Conservation (phyloP, 2,888 invertebrate species). For the Lapara coniferarum region DNA sequence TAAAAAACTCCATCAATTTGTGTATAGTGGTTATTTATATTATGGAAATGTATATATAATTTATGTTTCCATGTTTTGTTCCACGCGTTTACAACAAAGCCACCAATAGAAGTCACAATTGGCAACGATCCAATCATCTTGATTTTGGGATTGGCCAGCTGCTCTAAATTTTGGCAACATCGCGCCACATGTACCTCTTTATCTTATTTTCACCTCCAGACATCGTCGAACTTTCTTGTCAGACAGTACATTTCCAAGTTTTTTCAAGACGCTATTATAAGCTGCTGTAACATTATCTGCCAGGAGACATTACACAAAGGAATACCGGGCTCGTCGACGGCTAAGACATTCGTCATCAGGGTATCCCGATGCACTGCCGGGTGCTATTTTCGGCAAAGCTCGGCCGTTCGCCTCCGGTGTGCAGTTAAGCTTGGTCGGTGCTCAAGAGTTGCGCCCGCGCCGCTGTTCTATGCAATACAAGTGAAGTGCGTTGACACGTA, state of each 20-base stretch:
- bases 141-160: conserved; percentile 59
- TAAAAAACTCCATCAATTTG: not conserved
- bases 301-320: conserved; percentile 60
- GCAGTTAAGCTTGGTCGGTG: conserved; percentile 71
- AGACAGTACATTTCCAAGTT: conserved; percentile 42
- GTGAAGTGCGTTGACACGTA: conserved; percentile 82
- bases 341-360: conserved; percentile 71
- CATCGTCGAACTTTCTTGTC: conserved; percentile 48
- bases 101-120: conserved; percentile 38
- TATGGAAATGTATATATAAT: conserved; percentile 7
- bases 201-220: conserved; percentile 75
- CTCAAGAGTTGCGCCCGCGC: conserved; percentile 66
- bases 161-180: conserved; percentile 72
- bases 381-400: conserved; percentile 77
- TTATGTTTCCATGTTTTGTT: conserved; percentile 3
- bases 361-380: conserved; percentile 78
- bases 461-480: conserved; percentile 62
- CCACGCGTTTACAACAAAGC: not conserved
- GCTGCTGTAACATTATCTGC: conserved; percentile 44
- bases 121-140: conserved; percentile 69
- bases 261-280: conserved; percentile 26
- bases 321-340: conserved; percentile 48
- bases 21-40: not conserved
- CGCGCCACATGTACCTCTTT: conserved; percentile 56
- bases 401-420: conserved; percentile 74